A percentile compares a stretch with the other conserved stretches of the same genome.
Evolutionary conservation across 2,888 invertebrate genomes (phyloP).

Genomic region (Ametastegia equiseti): DNA sequence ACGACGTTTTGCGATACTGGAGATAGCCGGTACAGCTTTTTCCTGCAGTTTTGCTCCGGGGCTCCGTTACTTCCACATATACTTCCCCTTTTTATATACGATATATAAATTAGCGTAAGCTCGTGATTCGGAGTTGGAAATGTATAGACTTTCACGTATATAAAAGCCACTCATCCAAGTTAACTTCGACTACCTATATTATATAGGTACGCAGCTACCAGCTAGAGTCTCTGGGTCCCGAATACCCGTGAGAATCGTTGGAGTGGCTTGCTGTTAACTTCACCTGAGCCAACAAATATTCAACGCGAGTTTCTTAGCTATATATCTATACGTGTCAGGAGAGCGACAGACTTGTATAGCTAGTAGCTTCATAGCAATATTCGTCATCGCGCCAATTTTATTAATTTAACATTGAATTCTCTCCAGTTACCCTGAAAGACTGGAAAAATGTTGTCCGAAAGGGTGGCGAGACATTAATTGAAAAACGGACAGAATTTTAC

Average conservation of each 20-base stretch:
- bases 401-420: conserved; percentile 22
- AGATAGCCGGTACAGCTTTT: no score
- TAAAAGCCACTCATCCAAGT: background rate
- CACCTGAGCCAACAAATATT: conserved; percentile 22
- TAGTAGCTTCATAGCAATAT: background rate
- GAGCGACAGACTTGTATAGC: background rate
- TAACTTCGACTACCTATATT: background rate
- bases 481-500: conserved; percentile 27
- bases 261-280: conserved; percentile 11
- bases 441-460: background rate
- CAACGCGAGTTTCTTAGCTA: background rate
- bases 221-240: background rate
- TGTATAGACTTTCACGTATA: background rate
- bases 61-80: no score
- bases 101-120: background rate
- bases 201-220: background rate
- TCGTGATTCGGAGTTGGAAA: background rate
- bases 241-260: conserved; percentile 21
- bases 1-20: no score
- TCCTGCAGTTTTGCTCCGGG: no score
- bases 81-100: no score
- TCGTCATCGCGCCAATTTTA: conserved; percentile 1
- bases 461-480: conserved; percentile 17
- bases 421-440: background rate
- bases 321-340: background rate